Conservation (phyloP, 1,140 invertebrate genomes). For the Chelonus insularis region DNA sequence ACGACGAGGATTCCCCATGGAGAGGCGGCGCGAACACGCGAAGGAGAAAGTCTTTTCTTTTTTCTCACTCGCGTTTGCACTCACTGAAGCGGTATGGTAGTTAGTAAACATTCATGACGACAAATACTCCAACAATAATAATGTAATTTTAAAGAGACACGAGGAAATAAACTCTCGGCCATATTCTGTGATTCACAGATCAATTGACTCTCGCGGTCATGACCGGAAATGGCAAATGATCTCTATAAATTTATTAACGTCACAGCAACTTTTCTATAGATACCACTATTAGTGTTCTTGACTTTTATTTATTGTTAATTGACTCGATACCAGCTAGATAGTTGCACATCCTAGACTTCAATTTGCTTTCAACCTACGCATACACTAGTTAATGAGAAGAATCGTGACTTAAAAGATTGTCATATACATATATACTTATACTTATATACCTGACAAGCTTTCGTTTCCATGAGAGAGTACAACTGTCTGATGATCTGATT, state of each 20-base stretch:
- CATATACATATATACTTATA: background rate
- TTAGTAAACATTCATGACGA: too few relatives aligned
- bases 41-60: constrained; percentile 29
- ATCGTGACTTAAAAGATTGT: background rate
- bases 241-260: constrained; percentile 32
- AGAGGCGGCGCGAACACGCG: constrained; percentile 15
- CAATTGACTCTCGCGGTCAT: constrained; percentile 4
- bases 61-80: constrained; percentile 7
- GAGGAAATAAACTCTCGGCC: background rate
- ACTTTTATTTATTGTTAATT: constrained; percentile 35
- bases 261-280: constrained; percentile 12
- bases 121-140: too few relatives aligned
- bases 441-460: background rate
- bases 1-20: constrained; percentile 27
- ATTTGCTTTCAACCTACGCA: constrained; percentile 19
- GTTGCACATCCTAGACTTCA: constrained; percentile 6
- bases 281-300: constrained; percentile 6
- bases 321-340: constrained; percentile 28
- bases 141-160: too few relatives aligned
- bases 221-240: constrained; percentile 32
- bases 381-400: background rate
- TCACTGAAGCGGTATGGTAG: background rate
- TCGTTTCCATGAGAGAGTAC: background rate
- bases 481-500: constrained; percentile 11
- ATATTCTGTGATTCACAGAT: constrained; percentile 10